Evolutionary conservation across 2,888 invertebrate genomes (phyloP).

Genomic region (Baccha elongata): DNA sequence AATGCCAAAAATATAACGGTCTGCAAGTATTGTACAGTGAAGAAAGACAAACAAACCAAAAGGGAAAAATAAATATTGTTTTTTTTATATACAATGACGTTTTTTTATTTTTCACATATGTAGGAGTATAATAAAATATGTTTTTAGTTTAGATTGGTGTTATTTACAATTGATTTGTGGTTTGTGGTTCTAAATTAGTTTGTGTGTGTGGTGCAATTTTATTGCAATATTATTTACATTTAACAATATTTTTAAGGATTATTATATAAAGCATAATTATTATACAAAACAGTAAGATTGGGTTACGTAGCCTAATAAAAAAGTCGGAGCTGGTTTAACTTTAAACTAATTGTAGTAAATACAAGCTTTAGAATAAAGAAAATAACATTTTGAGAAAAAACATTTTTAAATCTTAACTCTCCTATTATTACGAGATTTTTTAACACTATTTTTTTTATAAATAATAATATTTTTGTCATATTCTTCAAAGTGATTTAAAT

Average conservation of each 20-base stretch:
- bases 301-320: too few species aligned
- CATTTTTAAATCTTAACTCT: too few species aligned
- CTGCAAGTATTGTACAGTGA: constrained; percentile 79
- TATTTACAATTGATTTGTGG: constrained; percentile 34
- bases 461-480: too few species aligned
- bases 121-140: not conserved
- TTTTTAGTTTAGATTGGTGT: constrained; percentile 19
- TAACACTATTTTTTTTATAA: too few species aligned
- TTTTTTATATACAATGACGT: constrained; percentile 2
- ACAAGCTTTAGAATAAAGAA: too few species aligned
- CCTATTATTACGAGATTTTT: too few species aligned
- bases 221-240: not conserved
- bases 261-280: constrained; percentile 21
- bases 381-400: too few species aligned
- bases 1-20: constrained; percentile 83
- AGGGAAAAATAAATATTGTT: constrained; percentile 52
- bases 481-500: too few species aligned
- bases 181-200: constrained; percentile 12
- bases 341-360: too few species aligned
- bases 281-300: constrained; percentile 28
- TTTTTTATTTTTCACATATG: constrained; percentile 10
- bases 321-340: too few species aligned
- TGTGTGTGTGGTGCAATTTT: constrained; percentile 43
- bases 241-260: not conserved
- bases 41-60: constrained; percentile 65